These are phyloP conservation scores for Seira ritae DNA, from an alignment of 2,888 invertebrate genomes.

Conservation along the genomic window DNA sequence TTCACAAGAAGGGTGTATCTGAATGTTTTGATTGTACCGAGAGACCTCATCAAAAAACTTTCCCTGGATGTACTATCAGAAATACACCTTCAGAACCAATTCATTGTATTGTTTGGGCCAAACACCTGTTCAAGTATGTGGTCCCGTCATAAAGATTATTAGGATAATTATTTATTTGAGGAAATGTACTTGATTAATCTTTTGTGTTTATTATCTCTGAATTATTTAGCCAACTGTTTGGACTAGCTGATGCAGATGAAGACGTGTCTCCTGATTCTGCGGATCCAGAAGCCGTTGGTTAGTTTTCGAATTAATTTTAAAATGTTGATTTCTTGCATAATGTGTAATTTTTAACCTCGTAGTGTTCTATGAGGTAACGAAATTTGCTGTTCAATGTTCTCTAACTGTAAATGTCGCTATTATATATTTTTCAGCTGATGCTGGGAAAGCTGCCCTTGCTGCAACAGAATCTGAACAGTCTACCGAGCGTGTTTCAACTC, in stretches of 20 bases:
- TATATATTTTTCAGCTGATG: slow-evolving; percentile 76
- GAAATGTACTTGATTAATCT: too few relatives aligned
- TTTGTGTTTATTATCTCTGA: slow-evolving; percentile 23
- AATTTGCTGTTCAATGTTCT: too few relatives aligned
- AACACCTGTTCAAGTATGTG: slow-evolving; percentile 96
- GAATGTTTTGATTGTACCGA: slow-evolving; percentile 98
- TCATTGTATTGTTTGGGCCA: slow-evolving; percentile 99
- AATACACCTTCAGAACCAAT: slow-evolving; percentile 99
- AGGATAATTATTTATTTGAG: too few relatives aligned
- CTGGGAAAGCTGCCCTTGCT: slow-evolving; percentile 68
- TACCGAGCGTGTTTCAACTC: slow-evolving; percentile 83
- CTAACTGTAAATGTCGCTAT: too few relatives aligned
- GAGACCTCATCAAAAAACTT: slow-evolving; percentile 93
- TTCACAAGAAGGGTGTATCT: slow-evolving; percentile 90
- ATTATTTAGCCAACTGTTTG: slow-evolving; percentile 91
- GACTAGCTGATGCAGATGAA: slow-evolving; percentile 96
- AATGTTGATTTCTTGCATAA: too few relatives aligned
- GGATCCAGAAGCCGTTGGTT: slow-evolving; percentile 92
- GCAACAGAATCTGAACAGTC: slow-evolving; percentile 79
- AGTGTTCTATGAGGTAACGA: too few relatives aligned
- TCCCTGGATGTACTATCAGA: slow-evolving; percentile 98
- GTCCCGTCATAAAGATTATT: slow-evolving; percentile 1
- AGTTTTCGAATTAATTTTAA: too few relatives aligned
- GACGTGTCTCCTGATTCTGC: slow-evolving; percentile 98
- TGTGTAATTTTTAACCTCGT: too few relatives aligned